phyloP scores from a whole-genome alignment of 2,113 vertebrate species.

The Hypomesus transpacificus region DNA sequence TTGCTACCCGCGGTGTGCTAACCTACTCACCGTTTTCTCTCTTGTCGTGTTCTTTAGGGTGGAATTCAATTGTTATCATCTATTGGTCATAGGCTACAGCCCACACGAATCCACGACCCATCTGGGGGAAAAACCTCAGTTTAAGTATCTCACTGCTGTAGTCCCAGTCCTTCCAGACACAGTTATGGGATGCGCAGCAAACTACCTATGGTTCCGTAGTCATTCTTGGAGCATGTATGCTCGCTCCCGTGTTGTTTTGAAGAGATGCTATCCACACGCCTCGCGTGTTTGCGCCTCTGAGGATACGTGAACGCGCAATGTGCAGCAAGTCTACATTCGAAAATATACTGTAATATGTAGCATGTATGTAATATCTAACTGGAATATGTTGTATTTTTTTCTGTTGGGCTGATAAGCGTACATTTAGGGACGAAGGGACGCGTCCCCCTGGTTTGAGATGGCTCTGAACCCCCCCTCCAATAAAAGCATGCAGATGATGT shows the following conservation, averaged over 20 bases:
- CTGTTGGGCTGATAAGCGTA: no score
- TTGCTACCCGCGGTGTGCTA: slow-evolving; percentile 30
- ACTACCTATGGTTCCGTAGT: slow-evolving; percentile 45
- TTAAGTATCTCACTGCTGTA: background rate
- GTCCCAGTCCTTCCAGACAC: slow-evolving; percentile 31
- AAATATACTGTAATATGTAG: no score
- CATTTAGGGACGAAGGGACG: no score
- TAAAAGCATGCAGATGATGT: no score
- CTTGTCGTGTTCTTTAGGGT: slow-evolving; percentile 1
- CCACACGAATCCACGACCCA: slow-evolving; percentile 24
- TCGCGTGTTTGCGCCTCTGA: slow-evolving; percentile 25
- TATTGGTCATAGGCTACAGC: background rate
- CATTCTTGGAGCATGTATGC: slow-evolving; percentile 61
- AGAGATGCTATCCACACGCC: slow-evolving; percentile 50
- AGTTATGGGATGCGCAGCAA: slow-evolving; percentile 33
- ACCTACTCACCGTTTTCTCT: slow-evolving; percentile 10
- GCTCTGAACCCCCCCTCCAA: no score
- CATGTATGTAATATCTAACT: no score
- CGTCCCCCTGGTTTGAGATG: no score
- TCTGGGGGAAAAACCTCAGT: background rate
- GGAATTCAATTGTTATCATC: background rate
- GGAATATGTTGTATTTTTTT: no score
- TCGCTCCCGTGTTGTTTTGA: slow-evolving; percentile 71
- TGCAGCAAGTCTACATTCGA: background rate
- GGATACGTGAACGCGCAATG: slow-evolving; percentile 40